Evolutionary conservation across 2,888 invertebrate species (phyloP), one percentile per base, ranked within the genome.

Genomic region (Aspidiotus destructor): DNA sequence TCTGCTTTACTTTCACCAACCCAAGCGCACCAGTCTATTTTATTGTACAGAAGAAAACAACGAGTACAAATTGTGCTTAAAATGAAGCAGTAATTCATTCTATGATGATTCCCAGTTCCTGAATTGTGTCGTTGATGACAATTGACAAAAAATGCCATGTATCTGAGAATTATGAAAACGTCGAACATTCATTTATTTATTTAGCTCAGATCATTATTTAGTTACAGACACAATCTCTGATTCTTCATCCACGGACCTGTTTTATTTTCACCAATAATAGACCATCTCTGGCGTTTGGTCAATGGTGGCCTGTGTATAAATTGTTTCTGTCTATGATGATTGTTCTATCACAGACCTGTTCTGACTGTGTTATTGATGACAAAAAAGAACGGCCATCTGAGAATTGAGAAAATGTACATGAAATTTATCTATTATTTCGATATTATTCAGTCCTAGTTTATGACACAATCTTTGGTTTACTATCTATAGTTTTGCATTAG

Each of bases 331-430:
- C 41, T 8, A 64, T 77, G 76, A 77, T 76, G 76, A 77, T 75
- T 75, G 74, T 75, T 75, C 74, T 74, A 60, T 74, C 76, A 76
- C 76, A 77, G 77, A 77, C 76, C 76, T 77, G 76, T 76, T 74
- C 77, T 75, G 77, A 76, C 5, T 73, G 28, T 74, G 71, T 44
- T 44, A 71, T 60, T 70, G 71, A 72, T 75, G 75, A 76, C 73
- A 70, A 70, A 67, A 72, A 73, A 73, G 75, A 76, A 76, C 75
- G 75, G 75, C 75, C 76, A 76, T 74, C 77, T 76, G 76, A 77
- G 58, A 63, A 13, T 62, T 44, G 8, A 10, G 48, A 44, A 44
- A 10, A 13, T 44, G 13, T 44, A 44, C n/a, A n/a, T n/a, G n/a
- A n/a, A n/a, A n/a, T n/a, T n/a, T n/a, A n/a, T n/a, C n/a, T n/a